phyloP scores from a whole-genome alignment of 2,797 vertebrate species.

The Pseudocheirus occidentalis region DNA sequence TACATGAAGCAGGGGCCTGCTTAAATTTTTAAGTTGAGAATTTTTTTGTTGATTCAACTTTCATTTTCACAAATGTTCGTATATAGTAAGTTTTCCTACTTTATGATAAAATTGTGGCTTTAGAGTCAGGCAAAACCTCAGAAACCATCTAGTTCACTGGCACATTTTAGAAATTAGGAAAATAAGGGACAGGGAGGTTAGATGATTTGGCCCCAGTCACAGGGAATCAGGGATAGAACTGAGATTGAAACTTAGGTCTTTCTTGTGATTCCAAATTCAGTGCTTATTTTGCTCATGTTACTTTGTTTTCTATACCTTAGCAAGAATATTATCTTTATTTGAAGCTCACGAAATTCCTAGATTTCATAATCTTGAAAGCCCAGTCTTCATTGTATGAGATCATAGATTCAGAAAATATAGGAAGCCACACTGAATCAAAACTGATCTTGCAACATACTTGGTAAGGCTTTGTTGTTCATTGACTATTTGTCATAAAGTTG shows the following conservation, averaged over 20 bases:
- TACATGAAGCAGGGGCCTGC: background rate
- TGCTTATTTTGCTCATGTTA: background rate
- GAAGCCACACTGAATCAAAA: background rate
- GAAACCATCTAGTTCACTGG: background rate
- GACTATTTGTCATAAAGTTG: background rate
- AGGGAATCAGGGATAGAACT: background rate
- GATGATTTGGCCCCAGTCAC: background rate
- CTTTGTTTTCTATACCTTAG: background rate
- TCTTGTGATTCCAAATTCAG: background rate
- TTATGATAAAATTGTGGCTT: background rate
- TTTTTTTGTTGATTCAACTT: background rate
- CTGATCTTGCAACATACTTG: background rate
- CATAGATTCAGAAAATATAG: background rate
- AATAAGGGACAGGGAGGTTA: background rate
- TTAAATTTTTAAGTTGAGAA: background rate
- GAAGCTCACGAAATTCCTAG: background rate
- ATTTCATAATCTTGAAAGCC: background rate
- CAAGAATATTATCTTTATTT: constrained; percentile 26
- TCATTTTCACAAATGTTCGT: background rate
- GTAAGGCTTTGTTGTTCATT: background rate
- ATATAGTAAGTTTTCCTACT: background rate
- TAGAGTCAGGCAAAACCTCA: background rate
- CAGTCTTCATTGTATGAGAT: background rate
- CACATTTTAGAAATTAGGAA: background rate
- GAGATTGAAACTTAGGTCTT: background rate